Percentiles rank a stretch among this genome's conserved stretches.
These are phyloP conservation scores for Cetonia aurata DNA, from an alignment of 2,888 invertebrate genomes.

Conservation along the genomic window DNA sequence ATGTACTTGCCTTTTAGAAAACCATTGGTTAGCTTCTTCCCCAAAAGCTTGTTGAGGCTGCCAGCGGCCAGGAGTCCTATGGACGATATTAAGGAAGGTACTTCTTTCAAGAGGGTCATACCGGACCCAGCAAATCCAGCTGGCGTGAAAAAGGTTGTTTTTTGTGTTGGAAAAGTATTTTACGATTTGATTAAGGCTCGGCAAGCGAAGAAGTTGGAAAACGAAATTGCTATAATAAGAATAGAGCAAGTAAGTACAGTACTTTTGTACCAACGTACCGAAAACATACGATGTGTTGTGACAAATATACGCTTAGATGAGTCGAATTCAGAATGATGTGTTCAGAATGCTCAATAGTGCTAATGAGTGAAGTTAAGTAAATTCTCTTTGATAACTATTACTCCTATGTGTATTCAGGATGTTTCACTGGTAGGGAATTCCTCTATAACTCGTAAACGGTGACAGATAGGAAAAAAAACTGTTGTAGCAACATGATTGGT, in stretches of 20 bases:
- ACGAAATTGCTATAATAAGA: conserved; percentile 82
- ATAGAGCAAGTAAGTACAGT: conserved; percentile 80
- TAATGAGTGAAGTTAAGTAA: too few relatives aligned
- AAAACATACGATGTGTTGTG: neutral
- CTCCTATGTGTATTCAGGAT: too few relatives aligned
- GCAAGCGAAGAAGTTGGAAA: conserved; percentile 76
- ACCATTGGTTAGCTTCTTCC: conserved; percentile 95
- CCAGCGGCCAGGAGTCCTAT: conserved; percentile 94
- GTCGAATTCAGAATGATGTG: too few relatives aligned
- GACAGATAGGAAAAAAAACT: too few relatives aligned
- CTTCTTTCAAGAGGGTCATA: conserved; percentile 82
- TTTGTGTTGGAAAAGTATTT: conserved; percentile 94
- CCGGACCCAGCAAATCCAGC: conserved; percentile 78
- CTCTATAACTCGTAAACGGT: too few relatives aligned
- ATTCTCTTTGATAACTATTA: too few relatives aligned
- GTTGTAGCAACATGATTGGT: too few relatives aligned
- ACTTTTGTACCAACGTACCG: conserved; percentile 51
- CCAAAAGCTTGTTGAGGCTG: conserved; percentile 94
- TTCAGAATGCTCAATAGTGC: too few relatives aligned
- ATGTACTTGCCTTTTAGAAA: conserved; percentile 97
- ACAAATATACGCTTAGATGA: too few relatives aligned
- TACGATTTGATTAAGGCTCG: conserved; percentile 89
- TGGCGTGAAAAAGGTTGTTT: conserved; percentile 82
- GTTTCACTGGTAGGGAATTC: too few relatives aligned
- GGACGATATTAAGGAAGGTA: conserved; percentile 88